phyloP scores from a whole-genome alignment of 2,888 invertebrate genomes.

The Sussaba pulchella region DNA sequence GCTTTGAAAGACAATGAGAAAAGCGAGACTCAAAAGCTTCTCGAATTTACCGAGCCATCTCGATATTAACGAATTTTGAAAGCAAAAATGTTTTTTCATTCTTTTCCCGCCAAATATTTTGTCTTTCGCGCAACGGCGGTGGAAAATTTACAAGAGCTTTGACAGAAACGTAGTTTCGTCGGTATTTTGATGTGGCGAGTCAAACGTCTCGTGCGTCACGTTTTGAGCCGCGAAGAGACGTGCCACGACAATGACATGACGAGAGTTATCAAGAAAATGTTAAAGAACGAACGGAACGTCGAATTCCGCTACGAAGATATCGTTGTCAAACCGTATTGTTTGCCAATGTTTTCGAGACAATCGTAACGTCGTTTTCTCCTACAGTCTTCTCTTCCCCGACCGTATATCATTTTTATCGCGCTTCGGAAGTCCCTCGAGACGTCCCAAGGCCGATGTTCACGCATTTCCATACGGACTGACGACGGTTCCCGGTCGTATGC shows the following conservation, averaged over 20 bases:
- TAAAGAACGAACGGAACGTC: constrained; percentile 13
- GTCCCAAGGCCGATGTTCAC: constrained; percentile 10
- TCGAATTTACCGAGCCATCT: too few relatives aligned
- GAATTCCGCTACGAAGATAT: constrained; percentile 29
- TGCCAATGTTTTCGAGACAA: constrained; percentile 22
- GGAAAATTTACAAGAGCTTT: constrained; percentile 40
- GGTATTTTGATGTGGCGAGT: constrained; percentile 38
- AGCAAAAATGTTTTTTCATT: too few relatives aligned
- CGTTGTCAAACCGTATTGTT: constrained; percentile 38
- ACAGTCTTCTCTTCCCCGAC: not conserved
- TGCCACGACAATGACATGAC: not conserved
- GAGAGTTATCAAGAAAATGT: constrained; percentile 44
- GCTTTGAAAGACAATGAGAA: too few relatives aligned
- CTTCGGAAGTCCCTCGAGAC: constrained; percentile 18
- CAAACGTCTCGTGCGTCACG: constrained; percentile 33
- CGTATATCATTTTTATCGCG: constrained; percentile 54
- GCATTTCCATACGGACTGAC: constrained; percentile 40
- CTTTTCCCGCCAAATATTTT: not conserved
- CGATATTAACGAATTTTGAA: too few relatives aligned
- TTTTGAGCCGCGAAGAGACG: not conserved
- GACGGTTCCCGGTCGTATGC: not conserved
- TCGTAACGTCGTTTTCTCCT: not conserved
- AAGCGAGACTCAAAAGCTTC: too few relatives aligned
- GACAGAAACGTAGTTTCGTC: constrained; percentile 2
- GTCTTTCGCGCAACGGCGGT: constrained; percentile 20